Evolutionary conservation across 2,113 vertebrate species (phyloP), one percentile per base, ranked within the genome.

Genomic region (Ictidomys tridecemlineatus): DNA sequence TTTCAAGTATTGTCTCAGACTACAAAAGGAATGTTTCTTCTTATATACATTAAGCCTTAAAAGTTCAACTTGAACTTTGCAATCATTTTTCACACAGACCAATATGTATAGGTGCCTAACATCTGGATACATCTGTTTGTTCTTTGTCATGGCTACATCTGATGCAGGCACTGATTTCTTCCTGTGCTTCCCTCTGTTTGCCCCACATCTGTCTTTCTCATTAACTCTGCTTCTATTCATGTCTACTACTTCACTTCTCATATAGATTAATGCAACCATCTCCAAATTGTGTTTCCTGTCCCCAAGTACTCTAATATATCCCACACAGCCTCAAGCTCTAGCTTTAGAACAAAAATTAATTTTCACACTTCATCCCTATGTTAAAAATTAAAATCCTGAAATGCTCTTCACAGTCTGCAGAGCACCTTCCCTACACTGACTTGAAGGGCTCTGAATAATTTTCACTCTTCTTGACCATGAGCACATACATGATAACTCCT

Each of bases 401-500:
- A 94, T 26, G 5, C 1, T 70, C 37, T 91, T 79, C 63, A 72
- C 13, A 53, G 17, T 61, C 61, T 69, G n/a, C 28, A 85, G 42
- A 88, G 45, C 20, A 20, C 17, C 37, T 42, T 82, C 45, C 18
- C 87, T 32, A 9, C 10, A n/a, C 45, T 80, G 77, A 77, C 11
- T 26, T 42, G 16, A 56, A 42, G n/a, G 79, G 5, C 63, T 87
- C 37, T 73, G 76, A 22, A 24, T 37, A 20, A 65, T 58, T 58
- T 22, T 58, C 48, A 65, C 53, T 65, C 37, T 69, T 51, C 53
- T 65, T 91, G 78, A 89, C 28, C 83, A 79, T 74, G 70, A 79
- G 34, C 56, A 11, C 26, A 65, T 48, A 90, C 45, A 97, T 95
- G 90, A 70, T 84, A 53, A 95, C 76, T 48, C 28, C 24, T 61